A percentile compares a stretch with the other conserved stretches of the same genome.
These are phyloP conservation scores for Pseudoatta argentina DNA, from an alignment of 1,140 invertebrate species.

Conservation along the genomic window DNA sequence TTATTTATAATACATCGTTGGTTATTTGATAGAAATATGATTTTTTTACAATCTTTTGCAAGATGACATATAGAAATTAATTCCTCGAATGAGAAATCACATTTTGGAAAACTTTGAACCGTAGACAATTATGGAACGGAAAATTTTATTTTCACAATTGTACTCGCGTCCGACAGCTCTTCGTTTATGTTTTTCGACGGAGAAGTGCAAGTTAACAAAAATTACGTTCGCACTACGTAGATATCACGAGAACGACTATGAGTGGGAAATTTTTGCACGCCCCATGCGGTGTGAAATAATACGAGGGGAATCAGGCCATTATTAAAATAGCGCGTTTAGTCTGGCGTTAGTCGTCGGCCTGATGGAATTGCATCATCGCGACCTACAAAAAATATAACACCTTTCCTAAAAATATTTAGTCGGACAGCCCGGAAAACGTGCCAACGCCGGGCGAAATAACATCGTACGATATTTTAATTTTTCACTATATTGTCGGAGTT, in stretches of 20 bases:
- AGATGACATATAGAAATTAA: background rate
- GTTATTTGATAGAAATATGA: background rate
- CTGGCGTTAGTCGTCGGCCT: constrained; percentile 54
- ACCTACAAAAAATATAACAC: constrained; percentile 61
- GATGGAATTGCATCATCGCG: constrained; percentile 61
- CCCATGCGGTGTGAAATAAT: constrained; percentile 44
- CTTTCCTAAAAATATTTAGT: constrained; percentile 61
- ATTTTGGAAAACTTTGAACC: constrained; percentile 11
- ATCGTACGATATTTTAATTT: constrained; percentile 35
- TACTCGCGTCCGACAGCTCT: background rate
- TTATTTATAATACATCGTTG: background rate
- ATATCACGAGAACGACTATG: background rate
- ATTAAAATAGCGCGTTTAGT: constrained; percentile 65
- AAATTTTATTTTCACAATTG: constrained; percentile 18
- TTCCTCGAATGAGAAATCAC: background rate
- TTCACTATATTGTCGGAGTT: background rate
- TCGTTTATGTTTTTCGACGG: constrained; percentile 8
- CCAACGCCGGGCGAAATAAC: background rate
- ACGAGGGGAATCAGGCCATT: constrained; percentile 60
- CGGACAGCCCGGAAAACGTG: constrained; percentile 28
- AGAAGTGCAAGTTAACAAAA: constrained; percentile 40
- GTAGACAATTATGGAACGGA: background rate
- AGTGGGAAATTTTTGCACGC: constrained; percentile 26
- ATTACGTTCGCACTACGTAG: constrained; percentile 1
- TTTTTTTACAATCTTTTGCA: background rate